Evolutionary conservation across 2,113 vertebrate genomes (phyloP).

Genomic region (Nesogale talazaci): DNA sequence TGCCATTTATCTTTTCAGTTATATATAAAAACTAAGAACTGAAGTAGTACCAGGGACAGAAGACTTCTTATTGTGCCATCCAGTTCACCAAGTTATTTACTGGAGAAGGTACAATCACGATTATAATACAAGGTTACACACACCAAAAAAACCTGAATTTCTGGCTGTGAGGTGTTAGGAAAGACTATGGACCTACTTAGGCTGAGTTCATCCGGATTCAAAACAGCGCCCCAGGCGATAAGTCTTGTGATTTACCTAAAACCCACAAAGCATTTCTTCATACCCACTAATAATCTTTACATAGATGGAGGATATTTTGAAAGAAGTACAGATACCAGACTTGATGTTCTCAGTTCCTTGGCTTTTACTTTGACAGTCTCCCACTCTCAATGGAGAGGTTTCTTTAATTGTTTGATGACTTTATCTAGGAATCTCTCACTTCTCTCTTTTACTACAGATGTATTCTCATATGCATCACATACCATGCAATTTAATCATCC

Average conservation of each 20-base stretch:
- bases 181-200: neutral
- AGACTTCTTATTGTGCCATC: neutral
- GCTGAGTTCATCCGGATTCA: neutral
- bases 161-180: constrained; percentile 7
- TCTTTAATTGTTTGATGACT: constrained; percentile 25
- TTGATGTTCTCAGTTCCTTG: constrained; percentile 1
- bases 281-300: neutral
- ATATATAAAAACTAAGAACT: no score
- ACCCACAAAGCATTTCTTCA: neutral
- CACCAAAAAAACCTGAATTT: neutral
- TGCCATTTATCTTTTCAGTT: no score
- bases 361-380: neutral
- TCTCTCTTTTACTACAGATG: no score
- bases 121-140: neutral
- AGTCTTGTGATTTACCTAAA: neutral
- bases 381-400: neutral
- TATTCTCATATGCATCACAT: no score
- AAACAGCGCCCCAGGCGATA: neutral
- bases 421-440: neutral
- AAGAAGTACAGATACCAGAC: constrained; percentile 8
- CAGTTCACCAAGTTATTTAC: constrained; percentile 17
- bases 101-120: neutral
- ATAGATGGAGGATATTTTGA: neutral
- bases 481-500: no score
- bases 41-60: neutral